Percentiles rank a stretch among this genome's conserved stretches.
Evolutionary conservation across 2,797 vertebrate species (phyloP).

Genomic region (Tapirus indicus): DNA sequence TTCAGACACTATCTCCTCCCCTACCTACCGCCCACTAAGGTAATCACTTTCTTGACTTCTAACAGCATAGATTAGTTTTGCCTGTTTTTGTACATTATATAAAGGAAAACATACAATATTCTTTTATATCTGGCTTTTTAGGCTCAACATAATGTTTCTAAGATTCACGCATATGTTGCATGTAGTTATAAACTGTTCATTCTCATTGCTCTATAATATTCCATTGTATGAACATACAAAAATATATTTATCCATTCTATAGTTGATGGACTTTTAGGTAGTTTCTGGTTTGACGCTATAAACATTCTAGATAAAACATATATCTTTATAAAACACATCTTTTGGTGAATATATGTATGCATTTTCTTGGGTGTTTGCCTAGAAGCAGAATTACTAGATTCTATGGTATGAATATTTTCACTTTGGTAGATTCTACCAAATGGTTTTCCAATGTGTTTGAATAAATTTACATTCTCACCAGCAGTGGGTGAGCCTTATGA

Average conservation of each 20-base stretch:
- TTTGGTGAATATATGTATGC: background rate
- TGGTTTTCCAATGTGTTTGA: background rate
- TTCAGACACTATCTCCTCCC: background rate
- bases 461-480: conserved; percentile 32
- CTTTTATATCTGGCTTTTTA: background rate
- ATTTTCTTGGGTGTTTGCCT: background rate
- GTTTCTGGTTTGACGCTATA: conserved; percentile 42
- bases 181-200: background rate
- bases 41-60: background rate
- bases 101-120: background rate
- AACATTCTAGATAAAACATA: conserved; percentile 4
- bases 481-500: background rate
- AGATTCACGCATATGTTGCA: background rate
- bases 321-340: background rate
- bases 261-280: background rate
- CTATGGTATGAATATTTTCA: conserved; percentile 29
- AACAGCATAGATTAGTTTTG: background rate
- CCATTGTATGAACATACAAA: background rate
- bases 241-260: background rate
- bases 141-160: background rate
- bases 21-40: background rate
- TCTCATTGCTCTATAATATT: background rate
- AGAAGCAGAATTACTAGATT: conserved; percentile 20
- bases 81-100: background rate
- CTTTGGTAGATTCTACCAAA: conserved; percentile 35